Evolutionary conservation across 2,888 invertebrate species (phyloP).

Genomic region (Apantesis nais): DNA sequence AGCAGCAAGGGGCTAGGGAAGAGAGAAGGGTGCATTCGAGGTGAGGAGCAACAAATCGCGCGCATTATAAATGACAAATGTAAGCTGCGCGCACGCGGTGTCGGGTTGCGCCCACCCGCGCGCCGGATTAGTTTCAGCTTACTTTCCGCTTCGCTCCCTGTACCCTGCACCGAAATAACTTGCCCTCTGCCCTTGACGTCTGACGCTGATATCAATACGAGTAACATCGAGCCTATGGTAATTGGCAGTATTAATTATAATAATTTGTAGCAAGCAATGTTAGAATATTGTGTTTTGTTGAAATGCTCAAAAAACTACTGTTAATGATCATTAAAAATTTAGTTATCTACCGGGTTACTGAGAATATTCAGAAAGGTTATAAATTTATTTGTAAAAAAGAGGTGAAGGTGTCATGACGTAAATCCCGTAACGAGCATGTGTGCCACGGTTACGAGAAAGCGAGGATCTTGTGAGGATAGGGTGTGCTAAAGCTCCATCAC

Average conservation of each 20-base stretch:
- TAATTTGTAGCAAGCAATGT: background rate
- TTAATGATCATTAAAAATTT: background rate
- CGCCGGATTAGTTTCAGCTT: conserved; percentile 82
- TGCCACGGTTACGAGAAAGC: conserved; percentile 28
- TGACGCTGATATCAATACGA: conserved; percentile 70
- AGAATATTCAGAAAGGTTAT: conserved; percentile 25
- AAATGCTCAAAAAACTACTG: background rate
- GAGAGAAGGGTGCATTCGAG: conserved; percentile 46
- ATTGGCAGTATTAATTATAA: conserved; percentile 1
- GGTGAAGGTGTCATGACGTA: conserved; percentile 38
- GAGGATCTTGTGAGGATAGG: conserved; percentile 16
- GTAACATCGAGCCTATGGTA: conserved; percentile 23
- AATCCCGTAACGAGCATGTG: conserved; percentile 40
- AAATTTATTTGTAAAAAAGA: conserved; percentile 38
- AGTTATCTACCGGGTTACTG: background rate
- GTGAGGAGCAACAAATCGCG: conserved; percentile 84
- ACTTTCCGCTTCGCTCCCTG: conserved; percentile 73
- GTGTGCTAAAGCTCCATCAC: conserved; percentile 21
- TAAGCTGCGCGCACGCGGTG: conserved; percentile 79
- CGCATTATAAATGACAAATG: conserved; percentile 86
- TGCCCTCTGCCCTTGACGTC: conserved; percentile 77
- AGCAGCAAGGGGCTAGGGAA: conserved; percentile 8
- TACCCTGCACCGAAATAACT: conserved; percentile 55
- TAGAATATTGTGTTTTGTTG: background rate
- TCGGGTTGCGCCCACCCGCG: conserved; percentile 82